phyloP scores from a whole-genome alignment of 2,888 invertebrate genomes.

The Hydrotaea diabolus region DNA sequence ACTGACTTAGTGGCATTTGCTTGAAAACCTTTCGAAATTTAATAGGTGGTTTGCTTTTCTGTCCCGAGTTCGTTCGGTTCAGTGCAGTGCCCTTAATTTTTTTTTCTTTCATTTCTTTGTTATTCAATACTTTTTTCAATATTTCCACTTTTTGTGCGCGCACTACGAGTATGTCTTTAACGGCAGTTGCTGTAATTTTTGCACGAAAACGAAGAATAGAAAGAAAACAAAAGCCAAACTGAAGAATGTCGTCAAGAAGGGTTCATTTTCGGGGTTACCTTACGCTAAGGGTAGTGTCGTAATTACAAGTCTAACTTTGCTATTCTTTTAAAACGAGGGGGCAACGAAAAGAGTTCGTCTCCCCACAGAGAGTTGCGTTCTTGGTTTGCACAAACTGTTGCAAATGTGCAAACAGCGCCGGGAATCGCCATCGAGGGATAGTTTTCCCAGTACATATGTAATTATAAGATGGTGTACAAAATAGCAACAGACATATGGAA shows the following conservation, averaged over 20 bases:
- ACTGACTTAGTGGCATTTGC: background rate
- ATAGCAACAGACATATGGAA: too few species aligned
- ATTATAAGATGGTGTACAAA: too few species aligned
- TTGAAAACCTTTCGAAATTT: slow-evolving; percentile 14
- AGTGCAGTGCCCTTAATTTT: slow-evolving; percentile 2
- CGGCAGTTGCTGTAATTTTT: slow-evolving; percentile 17
- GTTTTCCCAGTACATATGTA: too few species aligned
- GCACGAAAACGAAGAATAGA: background rate
- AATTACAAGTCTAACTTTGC: slow-evolving; percentile 35
- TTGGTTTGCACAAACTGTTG: slow-evolving; percentile 20
- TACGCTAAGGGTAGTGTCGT: slow-evolving; percentile 48
- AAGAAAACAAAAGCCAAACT: background rate
- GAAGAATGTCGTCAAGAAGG: background rate
- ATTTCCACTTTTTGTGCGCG: background rate
- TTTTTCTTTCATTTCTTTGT: background rate
- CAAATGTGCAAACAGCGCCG: slow-evolving; percentile 50
- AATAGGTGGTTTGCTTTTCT: background rate
- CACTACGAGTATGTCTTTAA: slow-evolving; percentile 1
- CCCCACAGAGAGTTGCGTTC: too few species aligned
- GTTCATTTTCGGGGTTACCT: slow-evolving; percentile 3
- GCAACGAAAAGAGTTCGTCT: background rate
- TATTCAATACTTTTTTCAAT: background rate
- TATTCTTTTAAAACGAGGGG: background rate
- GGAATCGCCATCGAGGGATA: too few species aligned
- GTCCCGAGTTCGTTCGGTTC: background rate